Base-by-base conservation (phyloP, 2,113 vertebrate species). In the Abramis brama region DNA sequence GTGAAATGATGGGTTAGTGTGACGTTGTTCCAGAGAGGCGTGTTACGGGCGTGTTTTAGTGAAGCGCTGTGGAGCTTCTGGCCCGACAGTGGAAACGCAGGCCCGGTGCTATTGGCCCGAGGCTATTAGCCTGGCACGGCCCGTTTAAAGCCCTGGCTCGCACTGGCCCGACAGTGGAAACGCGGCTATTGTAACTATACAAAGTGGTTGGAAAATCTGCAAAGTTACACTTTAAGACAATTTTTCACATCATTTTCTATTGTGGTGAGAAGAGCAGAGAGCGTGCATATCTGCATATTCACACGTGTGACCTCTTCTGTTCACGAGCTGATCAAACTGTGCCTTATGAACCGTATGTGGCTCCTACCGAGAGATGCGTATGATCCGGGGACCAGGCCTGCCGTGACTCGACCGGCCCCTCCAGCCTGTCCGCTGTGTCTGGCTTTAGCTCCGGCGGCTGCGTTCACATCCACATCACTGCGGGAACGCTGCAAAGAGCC, bases 401-500 rank as follows among this genome's bases (percentile, higher is more conserved):
- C 92, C 21, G 94, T 87, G 0, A 96, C 89, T 17, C 96, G 95
- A 13, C 96, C 94, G 0, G 94, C 87, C 8, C 91, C 94, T 66
- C 93, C 88, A 2, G 95, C 3, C 92, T 96, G 96, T 0, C 95
- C 96, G 0, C 94, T 89, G 4, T 96, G 96, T 66, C 97, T 96
- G 0, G 96, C 96, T 91, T 98, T 98, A 2, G 98, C 97, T 0
- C 96, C 96, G 0, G 97, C 95, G 0, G 97, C 98, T 12, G 98
- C 97, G 0, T 98, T 98, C 36, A 99, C 98, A 0, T 99, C 98
- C 1, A 99, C 97, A 87, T 99, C 97, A 0, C 98, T 99, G 85
- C 97, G 96, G 71, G 98, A 99, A 12, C 98, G 96, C 89, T 99
- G 98, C 89, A 99, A 94, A 76, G 96, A 93, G 76, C 95, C 95